Base-by-base conservation (phyloP, 35 echinoderm and acorn worm genomes). In the Acanthaster planci region DNA sequence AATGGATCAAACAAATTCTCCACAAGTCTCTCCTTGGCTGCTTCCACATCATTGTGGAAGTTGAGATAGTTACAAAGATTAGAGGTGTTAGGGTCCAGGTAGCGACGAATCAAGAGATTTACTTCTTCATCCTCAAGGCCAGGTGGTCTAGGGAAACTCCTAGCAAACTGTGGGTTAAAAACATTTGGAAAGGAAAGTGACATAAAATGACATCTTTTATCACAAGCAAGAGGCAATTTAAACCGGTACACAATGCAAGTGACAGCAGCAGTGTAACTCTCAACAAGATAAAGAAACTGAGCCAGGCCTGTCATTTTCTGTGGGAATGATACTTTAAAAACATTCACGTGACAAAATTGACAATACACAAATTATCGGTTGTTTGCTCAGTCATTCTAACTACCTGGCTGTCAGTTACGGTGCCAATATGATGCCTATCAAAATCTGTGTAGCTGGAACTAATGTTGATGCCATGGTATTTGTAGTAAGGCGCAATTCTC, bases 391-490 rank as follows among this genome's bases (percentile, higher is more conserved):
- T 80, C 51, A 80, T 80, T 15, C 27, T 44, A 47, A 53, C 52
- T 84, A 97, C 95, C 86, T 97, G 95, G 37, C 92, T 90, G 59
- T 89, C 95, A 51, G 95, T 97, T 5, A 97, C 92, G 23, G 93
- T 78, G n/a, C 95, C 95, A 38, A 90, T 97, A 68, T 97, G 88
- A 60, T 97, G 95, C 57, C 77, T 93, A 50, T 97, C 95, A 91
- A 97, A 97, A 55, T 97, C 95, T 40, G 93, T 92, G 77, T 93
- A 97, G 51, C 91, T 79, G 52, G 76, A 90, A 21, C 91, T 86
- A 34, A 97, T 79, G 39, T 90, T 90, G 29, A 97, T 97, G 22
- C 92, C 95, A 72, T 97, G 95, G 44, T 97, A 97, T 38, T 97
- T 97, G 85, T 97, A 97, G 68, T 90, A 97, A 9, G 87, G 91